Evolutionary conservation across 1,140 invertebrate genomes (phyloP).

Genomic region (Trachymyrmex septentrionalis): DNA sequence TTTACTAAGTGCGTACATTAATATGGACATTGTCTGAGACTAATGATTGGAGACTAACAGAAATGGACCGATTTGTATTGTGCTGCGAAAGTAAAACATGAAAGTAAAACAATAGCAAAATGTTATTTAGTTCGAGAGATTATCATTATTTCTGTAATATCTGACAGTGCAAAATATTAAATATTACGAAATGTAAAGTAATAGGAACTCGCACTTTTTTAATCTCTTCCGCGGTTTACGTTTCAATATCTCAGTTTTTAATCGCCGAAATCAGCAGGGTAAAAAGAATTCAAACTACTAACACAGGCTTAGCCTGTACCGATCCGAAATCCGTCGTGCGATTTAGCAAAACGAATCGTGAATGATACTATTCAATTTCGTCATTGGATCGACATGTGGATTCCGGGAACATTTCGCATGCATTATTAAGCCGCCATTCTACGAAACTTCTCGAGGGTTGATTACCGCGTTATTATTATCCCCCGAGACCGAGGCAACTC

Average conservation of each 20-base stretch:
- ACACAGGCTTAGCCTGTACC: not conserved
- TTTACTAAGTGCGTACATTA: too few relatives aligned
- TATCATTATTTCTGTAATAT: too few relatives aligned
- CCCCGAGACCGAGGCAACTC: conserved; percentile 47
- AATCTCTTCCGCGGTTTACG: not conserved
- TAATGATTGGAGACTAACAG: too few relatives aligned
- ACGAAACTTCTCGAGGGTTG: conserved; percentile 59
- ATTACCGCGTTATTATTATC: conserved; percentile 73
- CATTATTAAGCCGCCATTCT: conserved; percentile 52
- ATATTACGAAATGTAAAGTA: not conserved
- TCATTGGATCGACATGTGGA: conserved; percentile 7
- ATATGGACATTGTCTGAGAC: too few relatives aligned
- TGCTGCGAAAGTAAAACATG: too few relatives aligned
- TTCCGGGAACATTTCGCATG: conserved; percentile 25
- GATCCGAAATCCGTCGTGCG: not conserved
- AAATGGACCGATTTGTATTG: too few relatives aligned
- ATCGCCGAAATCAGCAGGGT: not conserved
- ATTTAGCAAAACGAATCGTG: not conserved
- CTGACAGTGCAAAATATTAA: not conserved
- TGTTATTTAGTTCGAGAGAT: too few relatives aligned
- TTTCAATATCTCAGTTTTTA: not conserved
- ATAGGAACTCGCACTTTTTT: not conserved
- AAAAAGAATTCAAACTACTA: not conserved
- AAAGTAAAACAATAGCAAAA: too few relatives aligned
- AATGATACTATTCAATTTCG: conserved; percentile 25